Conservation (phyloP, 2,113 vertebrate genomes). For the Actenoides lindsayi region DNA sequence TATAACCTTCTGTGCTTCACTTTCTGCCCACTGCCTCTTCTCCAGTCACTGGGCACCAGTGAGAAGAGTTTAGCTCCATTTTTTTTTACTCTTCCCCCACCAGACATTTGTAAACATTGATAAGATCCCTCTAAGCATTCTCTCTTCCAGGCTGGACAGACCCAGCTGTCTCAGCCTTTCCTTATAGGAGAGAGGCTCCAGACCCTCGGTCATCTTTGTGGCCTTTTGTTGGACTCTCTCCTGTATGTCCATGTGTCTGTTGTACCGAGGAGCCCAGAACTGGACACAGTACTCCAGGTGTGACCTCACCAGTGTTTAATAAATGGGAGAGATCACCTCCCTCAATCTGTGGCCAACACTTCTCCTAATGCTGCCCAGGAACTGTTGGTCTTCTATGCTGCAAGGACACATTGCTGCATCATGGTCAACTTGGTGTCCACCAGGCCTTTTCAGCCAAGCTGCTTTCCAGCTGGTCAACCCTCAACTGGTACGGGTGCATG, state of each 20-base stretch:
- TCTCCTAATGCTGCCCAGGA: background rate
- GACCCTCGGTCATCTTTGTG: background rate
- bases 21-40: background rate
- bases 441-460: background rate
- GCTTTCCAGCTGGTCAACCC: background rate
- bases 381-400: background rate
- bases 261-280: background rate
- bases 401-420: background rate
- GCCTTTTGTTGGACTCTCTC: background rate
- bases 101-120: background rate
- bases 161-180: background rate
- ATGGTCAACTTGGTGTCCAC: background rate
- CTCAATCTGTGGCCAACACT: rapidly evolving
- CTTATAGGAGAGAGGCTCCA: background rate
- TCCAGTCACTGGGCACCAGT: background rate
- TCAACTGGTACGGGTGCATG: background rate
- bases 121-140: background rate
- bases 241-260: background rate
- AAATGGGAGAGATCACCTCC: background rate
- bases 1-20: background rate
- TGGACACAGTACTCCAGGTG: background rate
- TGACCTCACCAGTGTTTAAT: background rate
- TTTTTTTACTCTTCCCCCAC: background rate
- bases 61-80: background rate
- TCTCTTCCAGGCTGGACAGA: background rate